Base-by-base conservation (phyloP, 2,888 invertebrate genomes). In the Agrochola lota region DNA sequence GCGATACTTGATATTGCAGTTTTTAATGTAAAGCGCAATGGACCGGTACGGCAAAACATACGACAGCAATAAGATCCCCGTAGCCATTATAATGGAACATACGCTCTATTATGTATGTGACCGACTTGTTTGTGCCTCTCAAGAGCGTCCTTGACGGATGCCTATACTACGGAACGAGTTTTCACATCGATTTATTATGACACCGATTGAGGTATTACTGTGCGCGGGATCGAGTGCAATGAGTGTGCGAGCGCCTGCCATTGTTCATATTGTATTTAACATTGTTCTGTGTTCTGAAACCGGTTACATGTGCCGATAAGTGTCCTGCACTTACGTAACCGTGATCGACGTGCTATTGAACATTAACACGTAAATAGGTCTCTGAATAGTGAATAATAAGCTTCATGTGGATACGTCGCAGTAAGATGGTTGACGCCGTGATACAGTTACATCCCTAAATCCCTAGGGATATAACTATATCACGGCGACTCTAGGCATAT, bases 121-220 rank as follows among this genome's bases (percentile, higher is more conserved):
- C 80, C 76, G 77, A 83, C 76, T 86, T 82, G 82, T 86, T 80
- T 81, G 77, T 84, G 69, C 73, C 67, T 75, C 77, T 84, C 67
- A 77, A 68, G 70, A 60, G 71, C 81, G 88, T 85, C 88, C 89
- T 89, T 89, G 86, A 77, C 82, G 70, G 71, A 73, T 68, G 67
- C 60, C 74, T 81, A 60, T 83, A 81, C 63, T 80, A 78, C 83
- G 85, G 80, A 92, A 91, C 91, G 83, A 89, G 92, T 91, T 92
- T 91, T 88, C 89, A 90, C 89, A 88, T 89, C 85, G 88, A 91
- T 91, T 90, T 90, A 90, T 92, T 91, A 91, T 91, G 90, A 90
- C 89, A 89, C 80, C 84, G 83, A 60, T 80, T 81, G 84, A 83
- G 73, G 74, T 80, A 85, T 87, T 81, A 81, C 76, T 71, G 70